Evolutionary conservation across 2,797 vertebrate species (phyloP).

Genomic region (Lithobates pipiens): DNA sequence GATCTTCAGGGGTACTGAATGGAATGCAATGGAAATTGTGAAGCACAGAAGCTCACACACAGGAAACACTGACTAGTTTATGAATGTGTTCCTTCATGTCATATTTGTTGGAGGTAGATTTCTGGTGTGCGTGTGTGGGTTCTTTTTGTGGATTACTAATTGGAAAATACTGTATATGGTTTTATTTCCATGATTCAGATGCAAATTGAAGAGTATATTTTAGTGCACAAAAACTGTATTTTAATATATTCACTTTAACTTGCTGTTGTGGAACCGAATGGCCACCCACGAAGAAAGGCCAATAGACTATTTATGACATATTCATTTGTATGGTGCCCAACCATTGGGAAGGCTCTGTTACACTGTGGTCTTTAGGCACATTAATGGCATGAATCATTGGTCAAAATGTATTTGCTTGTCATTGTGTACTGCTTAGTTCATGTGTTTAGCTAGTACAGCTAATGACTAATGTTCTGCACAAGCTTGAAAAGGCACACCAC

Average conservation of each 20-base stretch:
- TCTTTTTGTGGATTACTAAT: constrained; percentile 61
- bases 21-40: constrained; percentile 57
- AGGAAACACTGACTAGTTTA: constrained; percentile 55
- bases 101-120: constrained; percentile 56
- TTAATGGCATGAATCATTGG: constrained; percentile 41
- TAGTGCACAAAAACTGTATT: constrained; percentile 55
- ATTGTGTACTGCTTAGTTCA: constrained; percentile 1
- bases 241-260: constrained; percentile 46
- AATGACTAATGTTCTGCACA: constrained; percentile 4
- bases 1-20: constrained; percentile 48
- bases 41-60: constrained; percentile 44
- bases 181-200: constrained; percentile 60
- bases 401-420: constrained; percentile 39
- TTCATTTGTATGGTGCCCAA: constrained; percentile 40
- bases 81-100: constrained; percentile 61
- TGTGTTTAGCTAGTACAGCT: constrained; percentile 16
- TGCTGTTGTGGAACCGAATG: constrained; percentile 36
- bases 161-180: constrained; percentile 58
- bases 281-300: constrained; percentile 56
- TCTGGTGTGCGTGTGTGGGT: constrained; percentile 50
- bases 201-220: constrained; percentile 57
- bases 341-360: constrained; percentile 46
- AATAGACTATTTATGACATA: constrained; percentile 54
- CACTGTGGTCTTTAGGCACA: constrained; percentile 27
- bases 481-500: not conserved